Evolutionary conservation across 2,888 invertebrate genomes (phyloP).

Genomic region (Polymixis flavicincta): DNA sequence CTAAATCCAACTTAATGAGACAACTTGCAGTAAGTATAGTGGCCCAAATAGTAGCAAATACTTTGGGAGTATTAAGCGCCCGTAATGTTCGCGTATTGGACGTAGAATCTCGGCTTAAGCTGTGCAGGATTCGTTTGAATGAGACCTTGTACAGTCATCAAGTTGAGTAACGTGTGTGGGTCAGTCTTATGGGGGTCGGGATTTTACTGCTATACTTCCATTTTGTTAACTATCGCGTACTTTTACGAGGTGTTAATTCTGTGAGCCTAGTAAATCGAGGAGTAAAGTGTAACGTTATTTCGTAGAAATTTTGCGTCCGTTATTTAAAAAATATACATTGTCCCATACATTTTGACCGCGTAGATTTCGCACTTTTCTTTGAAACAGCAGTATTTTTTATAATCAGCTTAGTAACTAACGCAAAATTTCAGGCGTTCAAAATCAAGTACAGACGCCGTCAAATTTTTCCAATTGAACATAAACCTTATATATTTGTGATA

Average conservation of each 20-base stretch:
- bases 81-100: constrained; percentile 60
- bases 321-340: too few relatives aligned
- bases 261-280: neutral
- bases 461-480: too few relatives aligned
- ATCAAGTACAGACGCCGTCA: too few relatives aligned
- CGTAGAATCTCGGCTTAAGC: constrained; percentile 45
- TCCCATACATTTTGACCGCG: too few relatives aligned
- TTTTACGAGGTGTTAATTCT: constrained; percentile 26
- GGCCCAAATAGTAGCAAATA: constrained; percentile 64
- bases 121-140: constrained; percentile 47
- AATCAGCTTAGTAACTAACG: too few relatives aligned
- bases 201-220: constrained; percentile 14
- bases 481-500: too few relatives aligned
- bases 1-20: constrained; percentile 79
- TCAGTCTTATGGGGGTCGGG: constrained; percentile 16
- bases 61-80: constrained; percentile 64
- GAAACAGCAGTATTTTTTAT: too few relatives aligned
- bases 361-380: too few relatives aligned
- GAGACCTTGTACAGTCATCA: constrained; percentile 35
- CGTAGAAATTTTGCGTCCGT: too few relatives aligned
- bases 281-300: neutral
- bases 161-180: constrained; percentile 21
- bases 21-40: constrained; percentile 71
- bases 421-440: too few relatives aligned
- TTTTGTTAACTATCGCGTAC: constrained; percentile 7